These are phyloP conservation scores for Corbicula japonica DNA, from an alignment of 2,888 invertebrate genomes.

Conservation along the genomic window DNA sequence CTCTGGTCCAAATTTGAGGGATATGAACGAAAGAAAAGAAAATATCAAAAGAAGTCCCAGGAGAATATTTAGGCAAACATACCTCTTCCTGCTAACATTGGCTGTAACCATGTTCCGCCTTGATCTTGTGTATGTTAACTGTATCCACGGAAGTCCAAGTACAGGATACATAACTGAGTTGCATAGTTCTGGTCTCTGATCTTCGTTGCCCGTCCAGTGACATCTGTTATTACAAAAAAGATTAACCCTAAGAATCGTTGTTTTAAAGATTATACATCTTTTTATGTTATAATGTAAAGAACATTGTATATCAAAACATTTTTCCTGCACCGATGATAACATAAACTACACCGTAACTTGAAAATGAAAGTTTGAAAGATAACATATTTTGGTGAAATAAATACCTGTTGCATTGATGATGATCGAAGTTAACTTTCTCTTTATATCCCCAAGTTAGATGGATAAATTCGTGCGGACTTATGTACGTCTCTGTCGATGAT, in stretches of 20 bases:
- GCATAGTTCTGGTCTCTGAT: not conserved
- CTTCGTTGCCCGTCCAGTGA: not conserved
- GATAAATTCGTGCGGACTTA: not conserved
- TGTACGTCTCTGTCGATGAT: constrained; percentile 14
- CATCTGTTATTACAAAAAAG: constrained; percentile 1
- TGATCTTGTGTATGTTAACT: not conserved
- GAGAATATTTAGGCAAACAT: not conserved
- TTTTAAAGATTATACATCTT: not conserved
- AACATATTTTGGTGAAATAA: not conserved
- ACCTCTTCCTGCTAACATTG: not conserved
- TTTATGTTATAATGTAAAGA: not conserved
- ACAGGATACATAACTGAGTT: not conserved
- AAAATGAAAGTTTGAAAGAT: not conserved
- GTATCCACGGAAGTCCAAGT: not conserved
- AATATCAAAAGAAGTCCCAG: not conserved
- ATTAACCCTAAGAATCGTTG: not conserved
- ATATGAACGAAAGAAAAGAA: not conserved
- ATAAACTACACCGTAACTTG: not conserved
- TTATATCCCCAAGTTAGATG: constrained; percentile 21
- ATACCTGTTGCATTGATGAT: not conserved
- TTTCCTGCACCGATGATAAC: not conserved
- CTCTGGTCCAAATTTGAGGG: not conserved
- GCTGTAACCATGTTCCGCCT: not conserved
- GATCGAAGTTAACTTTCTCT: not conserved
- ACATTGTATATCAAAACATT: not conserved